A percentile compares a stretch with the other conserved stretches of the same genome.
phyloP scores from a whole-genome alignment of 2,888 invertebrate genomes.

The Tetragnatha montana region DNA sequence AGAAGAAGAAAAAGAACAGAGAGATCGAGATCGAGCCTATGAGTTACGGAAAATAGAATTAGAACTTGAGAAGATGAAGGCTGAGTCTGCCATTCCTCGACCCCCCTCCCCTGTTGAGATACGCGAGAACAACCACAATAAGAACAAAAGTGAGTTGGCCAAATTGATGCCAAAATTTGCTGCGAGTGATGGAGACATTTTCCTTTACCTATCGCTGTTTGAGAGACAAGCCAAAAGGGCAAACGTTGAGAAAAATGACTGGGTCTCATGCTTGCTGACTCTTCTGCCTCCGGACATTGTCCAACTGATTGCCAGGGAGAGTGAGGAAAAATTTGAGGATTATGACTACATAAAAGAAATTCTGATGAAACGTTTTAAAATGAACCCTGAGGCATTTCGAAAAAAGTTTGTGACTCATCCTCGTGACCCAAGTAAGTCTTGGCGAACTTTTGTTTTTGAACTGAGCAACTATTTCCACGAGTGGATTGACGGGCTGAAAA shows the following conservation, averaged over 20 bases:
- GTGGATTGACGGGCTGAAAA: slow-evolving; percentile 6
- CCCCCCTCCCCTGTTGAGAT: no score
- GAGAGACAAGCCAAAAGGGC: background rate
- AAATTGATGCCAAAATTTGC: no score
- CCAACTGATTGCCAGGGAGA: background rate
- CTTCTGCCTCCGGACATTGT: slow-evolving; percentile 3
- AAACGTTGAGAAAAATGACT: background rate
- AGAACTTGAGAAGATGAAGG: no score
- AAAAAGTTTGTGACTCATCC: background rate
- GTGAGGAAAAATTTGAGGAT: background rate
- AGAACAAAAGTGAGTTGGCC: no score
- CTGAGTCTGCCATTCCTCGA: no score
- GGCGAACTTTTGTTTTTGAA: background rate
- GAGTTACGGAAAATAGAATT: no score
- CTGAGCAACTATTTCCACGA: slow-evolving; percentile 11
- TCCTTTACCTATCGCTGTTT: background rate
- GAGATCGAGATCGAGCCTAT: no score
- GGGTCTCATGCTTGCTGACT: slow-evolving; percentile 17
- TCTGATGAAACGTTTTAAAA: slow-evolving; percentile 13
- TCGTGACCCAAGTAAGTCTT: background rate
- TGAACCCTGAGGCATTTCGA: slow-evolving; percentile 2
- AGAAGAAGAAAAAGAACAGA: no score
- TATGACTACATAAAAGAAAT: background rate
- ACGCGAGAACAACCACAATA: no score
- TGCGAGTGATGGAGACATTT: no score